phyloP scores from a whole-genome alignment of 2,797 vertebrate species.

The Cyprinella venusta region DNA sequence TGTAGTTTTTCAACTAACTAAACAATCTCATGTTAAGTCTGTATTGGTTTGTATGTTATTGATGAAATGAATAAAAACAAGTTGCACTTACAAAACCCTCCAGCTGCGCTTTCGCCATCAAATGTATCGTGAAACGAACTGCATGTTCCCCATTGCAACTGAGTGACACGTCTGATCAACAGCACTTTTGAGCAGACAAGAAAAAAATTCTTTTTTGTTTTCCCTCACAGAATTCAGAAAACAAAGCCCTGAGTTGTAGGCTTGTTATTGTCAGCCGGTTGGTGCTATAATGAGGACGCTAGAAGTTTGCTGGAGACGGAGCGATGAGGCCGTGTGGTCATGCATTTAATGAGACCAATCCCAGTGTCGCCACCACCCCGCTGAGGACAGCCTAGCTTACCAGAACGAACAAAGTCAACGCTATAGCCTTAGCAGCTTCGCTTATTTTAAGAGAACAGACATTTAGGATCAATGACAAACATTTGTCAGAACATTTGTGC shows the following conservation, averaged over 20 bases:
- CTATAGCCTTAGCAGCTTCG: not conserved
- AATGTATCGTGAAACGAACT: not conserved
- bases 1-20: not conserved
- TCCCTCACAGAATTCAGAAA: slow-evolving; percentile 21
- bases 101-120: not conserved
- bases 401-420: slow-evolving; percentile 8
- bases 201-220: not conserved
- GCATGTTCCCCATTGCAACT: not conserved
- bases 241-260: slow-evolving; percentile 23
- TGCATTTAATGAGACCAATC: slow-evolving; percentile 46
- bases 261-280: slow-evolving; percentile 35
- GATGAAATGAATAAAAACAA: not conserved
- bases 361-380: not conserved
- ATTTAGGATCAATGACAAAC: not conserved
- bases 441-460: not conserved
- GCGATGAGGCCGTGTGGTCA: slow-evolving; percentile 36
- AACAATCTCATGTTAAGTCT: not conserved
- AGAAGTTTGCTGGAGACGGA: slow-evolving; percentile 26
- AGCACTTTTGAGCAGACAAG: not conserved
- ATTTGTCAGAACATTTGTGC: slow-evolving; percentile 1
- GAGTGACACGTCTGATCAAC: not conserved
- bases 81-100: not conserved
- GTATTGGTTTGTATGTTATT: not conserved
- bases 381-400: slow-evolving; percentile 17
- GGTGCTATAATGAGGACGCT: slow-evolving; percentile 28